These are phyloP conservation scores for Lycorma delicatula DNA, from an alignment of 1,140 invertebrate genomes.

Conservation along the genomic window DNA sequence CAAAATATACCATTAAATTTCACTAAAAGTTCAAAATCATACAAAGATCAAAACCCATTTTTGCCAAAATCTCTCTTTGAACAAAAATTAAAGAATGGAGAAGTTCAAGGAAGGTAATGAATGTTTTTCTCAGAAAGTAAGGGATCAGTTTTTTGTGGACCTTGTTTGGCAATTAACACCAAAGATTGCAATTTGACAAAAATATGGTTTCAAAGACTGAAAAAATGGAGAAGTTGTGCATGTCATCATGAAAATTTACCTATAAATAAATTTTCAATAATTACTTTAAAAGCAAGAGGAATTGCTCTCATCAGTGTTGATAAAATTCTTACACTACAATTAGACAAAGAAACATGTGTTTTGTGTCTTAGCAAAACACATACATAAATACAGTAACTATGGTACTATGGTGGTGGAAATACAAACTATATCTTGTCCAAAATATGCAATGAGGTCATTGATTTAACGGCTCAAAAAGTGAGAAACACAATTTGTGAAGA, in stretches of 20 bases:
- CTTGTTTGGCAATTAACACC: conserved; percentile 23
- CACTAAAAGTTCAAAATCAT: conserved; percentile 16
- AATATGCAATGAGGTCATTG: conserved; percentile 36
- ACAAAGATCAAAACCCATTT: conserved; percentile 17
- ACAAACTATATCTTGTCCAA: conserved; percentile 33
- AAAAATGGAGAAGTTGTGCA: too few species aligned
- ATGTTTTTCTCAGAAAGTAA: conserved; percentile 27
- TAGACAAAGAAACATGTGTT: conserved; percentile 13
- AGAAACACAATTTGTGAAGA: conserved; percentile 19
- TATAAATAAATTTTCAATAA: conserved; percentile 15
- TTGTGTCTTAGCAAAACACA: conserved; percentile 34
- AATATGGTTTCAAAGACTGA: conserved; percentile 30
- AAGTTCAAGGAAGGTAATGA: conserved; percentile 23
- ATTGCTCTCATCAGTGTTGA: conserved; percentile 16
- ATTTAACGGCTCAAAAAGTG: conserved; percentile 27
- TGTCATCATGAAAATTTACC: too few species aligned
- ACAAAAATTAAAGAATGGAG: conserved; percentile 26
- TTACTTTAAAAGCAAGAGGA: conserved; percentile 15
- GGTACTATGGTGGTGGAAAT: conserved; percentile 30
- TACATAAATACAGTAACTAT: conserved; percentile 31
- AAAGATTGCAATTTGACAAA: conserved; percentile 20
- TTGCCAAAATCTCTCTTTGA: conserved; percentile 22
- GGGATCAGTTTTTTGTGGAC: conserved; percentile 24
- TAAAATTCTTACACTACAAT: conserved; percentile 8
- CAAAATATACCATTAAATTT: conserved; percentile 26